Base-by-base conservation (phyloP, 2,797 vertebrate species). In the Macropodus opercularis region DNA sequence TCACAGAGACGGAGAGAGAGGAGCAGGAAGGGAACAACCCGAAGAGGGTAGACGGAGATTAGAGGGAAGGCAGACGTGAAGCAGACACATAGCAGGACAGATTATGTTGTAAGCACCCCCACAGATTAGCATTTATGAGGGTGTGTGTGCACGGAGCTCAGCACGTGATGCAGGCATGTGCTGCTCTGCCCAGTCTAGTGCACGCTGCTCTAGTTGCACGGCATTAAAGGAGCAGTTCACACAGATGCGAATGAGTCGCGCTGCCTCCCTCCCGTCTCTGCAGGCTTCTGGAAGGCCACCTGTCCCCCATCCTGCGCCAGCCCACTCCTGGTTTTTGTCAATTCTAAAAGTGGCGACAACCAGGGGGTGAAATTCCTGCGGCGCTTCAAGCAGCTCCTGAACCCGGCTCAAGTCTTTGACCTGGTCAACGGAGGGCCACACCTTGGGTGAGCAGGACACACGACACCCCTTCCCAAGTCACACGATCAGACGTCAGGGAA, bases 341-440 rank as follows among this genome's bases (percentile, higher is more conserved):
- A 99, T 88, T 99, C 97, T 43, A 99, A 99, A 93, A 99, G 97
- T 47, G 97, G 97, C 50, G 97, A 99, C 91, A 99, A 99, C 92
- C 97, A 99, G 90, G 97, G 97, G 63, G 97, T 99, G 46, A 99
- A 98, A 67, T 99, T 99, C 85, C 94, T 98, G 36, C 94, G 97
- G 5, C 94, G 98, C 63, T 99, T 99, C 90, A 99, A 99, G 84
- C 98, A 99, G 89, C 93, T 98, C 31, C 94, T 99, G 57, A 99
- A 98, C 89, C 98, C 98, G 3, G 98, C 98, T 78, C 98, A 99
- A 86, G 98, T 99, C 79, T 99, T 99, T 69, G 97, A 99, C 90
- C 93, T 99, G 85, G 97, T 98, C 89, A 99, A 99, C 26, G 97
- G 97, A 24, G 97, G 97, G 70, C 97, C 97, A 69, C 95, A 98